These are phyloP conservation scores for Ictalurus furcatus DNA, from an alignment of 2,113 vertebrate species.

Conservation along the genomic window DNA sequence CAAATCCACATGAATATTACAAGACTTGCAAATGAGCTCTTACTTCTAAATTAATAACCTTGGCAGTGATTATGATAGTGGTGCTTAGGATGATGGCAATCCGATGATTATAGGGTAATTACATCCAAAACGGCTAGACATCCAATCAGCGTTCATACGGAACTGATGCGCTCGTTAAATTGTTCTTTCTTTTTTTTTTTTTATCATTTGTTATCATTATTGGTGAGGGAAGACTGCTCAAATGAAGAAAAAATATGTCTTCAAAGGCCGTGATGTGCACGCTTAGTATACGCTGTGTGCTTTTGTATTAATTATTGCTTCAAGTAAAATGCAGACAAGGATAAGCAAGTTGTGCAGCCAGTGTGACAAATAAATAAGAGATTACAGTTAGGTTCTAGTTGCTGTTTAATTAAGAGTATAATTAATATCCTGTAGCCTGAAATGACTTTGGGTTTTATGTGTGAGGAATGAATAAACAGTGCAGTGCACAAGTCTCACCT, in stretches of 20 bases:
- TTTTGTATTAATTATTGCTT: conserved; percentile 18
- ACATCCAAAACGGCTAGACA: conserved; percentile 45
- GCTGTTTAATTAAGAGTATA: conserved; percentile 5
- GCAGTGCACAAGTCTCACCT: background rate
- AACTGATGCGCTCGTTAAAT: conserved; percentile 44
- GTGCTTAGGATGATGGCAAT: conserved; percentile 54
- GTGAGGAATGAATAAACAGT: background rate
- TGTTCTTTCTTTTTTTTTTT: conserved; percentile 8
- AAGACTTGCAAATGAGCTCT: conserved; percentile 46
- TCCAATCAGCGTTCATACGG: conserved; percentile 45
- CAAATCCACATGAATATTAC: conserved; percentile 43
- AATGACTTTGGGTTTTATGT: background rate
- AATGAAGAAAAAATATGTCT: conserved; percentile 23
- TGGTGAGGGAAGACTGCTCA: conserved; percentile 13
- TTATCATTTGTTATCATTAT: conserved; percentile 27
- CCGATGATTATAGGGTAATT: conserved; percentile 55
- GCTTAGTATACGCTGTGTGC: background rate
- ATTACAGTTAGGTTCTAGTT: background rate
- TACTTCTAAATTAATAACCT: conserved; percentile 51
- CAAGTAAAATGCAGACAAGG: conserved; percentile 10
- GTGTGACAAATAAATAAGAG: conserved; percentile 21
- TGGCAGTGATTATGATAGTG: conserved; percentile 52
- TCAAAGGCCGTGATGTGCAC: background rate
- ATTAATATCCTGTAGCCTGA: background rate
- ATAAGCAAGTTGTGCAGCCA: background rate